A percentile compares a stretch with the other conserved stretches of the same genome.
Conservation (phyloP, 1,140 invertebrate species). For the Hypothenemus hampei region DNA sequence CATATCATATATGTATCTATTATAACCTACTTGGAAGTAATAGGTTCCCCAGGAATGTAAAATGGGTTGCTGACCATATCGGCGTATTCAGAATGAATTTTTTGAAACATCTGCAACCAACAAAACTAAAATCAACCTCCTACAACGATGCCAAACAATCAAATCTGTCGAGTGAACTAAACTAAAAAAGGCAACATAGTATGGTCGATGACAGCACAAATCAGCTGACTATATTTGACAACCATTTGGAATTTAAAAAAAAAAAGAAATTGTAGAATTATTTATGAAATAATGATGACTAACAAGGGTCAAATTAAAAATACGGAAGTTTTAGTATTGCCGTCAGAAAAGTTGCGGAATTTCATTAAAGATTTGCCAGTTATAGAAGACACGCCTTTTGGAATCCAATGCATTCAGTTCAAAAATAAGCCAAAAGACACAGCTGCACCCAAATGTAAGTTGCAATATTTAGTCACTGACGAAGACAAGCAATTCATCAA, state of each 20-base stretch:
- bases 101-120: constrained; percentile 74
- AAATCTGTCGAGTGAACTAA: too few species aligned
- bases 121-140: not conserved
- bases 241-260: too few species aligned
- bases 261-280: too few species aligned
- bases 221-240: too few species aligned
- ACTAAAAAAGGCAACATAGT: too few species aligned
- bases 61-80: constrained; percentile 94
- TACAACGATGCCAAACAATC: too few species aligned
- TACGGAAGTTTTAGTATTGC: constrained; percentile 32
- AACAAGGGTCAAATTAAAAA: constrained; percentile 28
- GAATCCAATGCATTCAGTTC: constrained; percentile 31
- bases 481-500: constrained; percentile 35
- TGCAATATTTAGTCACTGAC: constrained; percentile 30
- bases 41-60: constrained; percentile 80
- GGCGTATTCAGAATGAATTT: constrained; percentile 84
- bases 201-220: too few species aligned
- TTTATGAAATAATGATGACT: constrained; percentile 21
- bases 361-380: constrained; percentile 32
- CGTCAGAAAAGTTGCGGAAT: constrained; percentile 31
- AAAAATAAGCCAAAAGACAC: constrained; percentile 32
- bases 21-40: constrained; percentile 67
- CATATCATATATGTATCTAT: too few species aligned
- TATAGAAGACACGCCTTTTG: constrained; percentile 27
- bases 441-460: constrained; percentile 6